phyloP scores from a whole-genome alignment of 2,888 invertebrate species.

The Eumacrocentrus americanus region DNA sequence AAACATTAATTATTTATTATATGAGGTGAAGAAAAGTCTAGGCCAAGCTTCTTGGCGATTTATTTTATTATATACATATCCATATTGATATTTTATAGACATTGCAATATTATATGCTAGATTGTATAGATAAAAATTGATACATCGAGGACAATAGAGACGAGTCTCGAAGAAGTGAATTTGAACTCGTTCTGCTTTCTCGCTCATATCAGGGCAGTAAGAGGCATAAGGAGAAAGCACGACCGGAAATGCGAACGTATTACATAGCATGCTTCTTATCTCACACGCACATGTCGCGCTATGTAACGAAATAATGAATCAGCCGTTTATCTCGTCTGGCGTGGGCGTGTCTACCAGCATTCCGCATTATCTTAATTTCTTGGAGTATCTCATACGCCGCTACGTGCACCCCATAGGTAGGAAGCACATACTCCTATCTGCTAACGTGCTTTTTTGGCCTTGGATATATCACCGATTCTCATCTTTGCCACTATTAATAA shows the following conservation, averaged over 20 bases:
- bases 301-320: conserved; percentile 54
- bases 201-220: not conserved
- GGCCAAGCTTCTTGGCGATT: too few relatives aligned
- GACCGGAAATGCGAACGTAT: conserved; percentile 34
- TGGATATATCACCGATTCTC: not conserved
- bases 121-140: too few relatives aligned
- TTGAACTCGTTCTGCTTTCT: not conserved
- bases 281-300: conserved; percentile 34
- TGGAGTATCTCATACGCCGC: conserved; percentile 20
- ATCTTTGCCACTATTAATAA: not conserved
- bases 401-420: not conserved
- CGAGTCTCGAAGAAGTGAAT: not conserved
- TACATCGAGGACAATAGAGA: not conserved
- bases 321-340: conserved; percentile 46
- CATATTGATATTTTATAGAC: not conserved
- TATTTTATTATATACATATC: too few relatives aligned
- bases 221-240: not conserved
- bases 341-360: conserved; percentile 43
- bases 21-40: too few relatives aligned
- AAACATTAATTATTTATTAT: too few relatives aligned
- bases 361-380: conserved; percentile 48
- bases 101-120: too few relatives aligned
- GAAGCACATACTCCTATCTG: not conserved
- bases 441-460: not conserved
- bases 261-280: conserved; percentile 46